phyloP scores from a whole-genome alignment of 2,797 vertebrate species.

The Artibeus jamaicensis region DNA sequence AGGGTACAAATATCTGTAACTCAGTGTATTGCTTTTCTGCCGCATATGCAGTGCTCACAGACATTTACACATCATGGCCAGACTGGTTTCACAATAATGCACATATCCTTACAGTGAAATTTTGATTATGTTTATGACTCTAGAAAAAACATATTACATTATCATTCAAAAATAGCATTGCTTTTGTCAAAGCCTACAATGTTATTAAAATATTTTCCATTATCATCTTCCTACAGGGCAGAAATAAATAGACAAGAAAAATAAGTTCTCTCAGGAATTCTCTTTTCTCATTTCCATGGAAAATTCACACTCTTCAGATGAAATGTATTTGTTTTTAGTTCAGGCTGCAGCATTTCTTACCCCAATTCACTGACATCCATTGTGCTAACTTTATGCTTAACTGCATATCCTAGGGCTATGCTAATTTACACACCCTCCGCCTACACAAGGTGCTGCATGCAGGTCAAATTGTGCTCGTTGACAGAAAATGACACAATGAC shows the following conservation, averaged over 20 bases:
- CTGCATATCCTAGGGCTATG: background rate
- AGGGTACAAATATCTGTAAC: background rate
- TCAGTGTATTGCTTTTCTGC: background rate
- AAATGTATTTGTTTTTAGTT: conserved; percentile 55
- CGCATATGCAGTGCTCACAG: background rate
- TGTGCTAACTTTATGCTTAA: conserved; percentile 44
- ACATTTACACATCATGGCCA: background rate
- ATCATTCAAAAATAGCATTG: conserved; percentile 66
- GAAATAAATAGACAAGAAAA: conserved; percentile 68
- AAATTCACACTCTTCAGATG: conserved; percentile 52
- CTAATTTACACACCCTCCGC: conserved; percentile 41
- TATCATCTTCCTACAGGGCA: conserved; percentile 57
- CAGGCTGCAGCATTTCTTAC: conserved; percentile 1
- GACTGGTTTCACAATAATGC: background rate
- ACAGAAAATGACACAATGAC: background rate
- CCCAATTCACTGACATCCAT: conserved; percentile 28
- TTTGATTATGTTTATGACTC: conserved; percentile 25
- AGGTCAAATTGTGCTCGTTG: background rate
- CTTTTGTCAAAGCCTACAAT: conserved; percentile 62
- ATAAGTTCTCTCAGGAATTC: conserved; percentile 63
- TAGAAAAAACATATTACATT: conserved; percentile 54
- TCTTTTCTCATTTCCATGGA: conserved; percentile 64
- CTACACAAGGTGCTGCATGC: conserved; percentile 25
- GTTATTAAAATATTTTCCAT: conserved; percentile 64
- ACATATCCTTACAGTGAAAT: conserved; percentile 1